phyloP scores from a whole-genome alignment of 2,888 invertebrate species.

The Epicampocera succincta region DNA sequence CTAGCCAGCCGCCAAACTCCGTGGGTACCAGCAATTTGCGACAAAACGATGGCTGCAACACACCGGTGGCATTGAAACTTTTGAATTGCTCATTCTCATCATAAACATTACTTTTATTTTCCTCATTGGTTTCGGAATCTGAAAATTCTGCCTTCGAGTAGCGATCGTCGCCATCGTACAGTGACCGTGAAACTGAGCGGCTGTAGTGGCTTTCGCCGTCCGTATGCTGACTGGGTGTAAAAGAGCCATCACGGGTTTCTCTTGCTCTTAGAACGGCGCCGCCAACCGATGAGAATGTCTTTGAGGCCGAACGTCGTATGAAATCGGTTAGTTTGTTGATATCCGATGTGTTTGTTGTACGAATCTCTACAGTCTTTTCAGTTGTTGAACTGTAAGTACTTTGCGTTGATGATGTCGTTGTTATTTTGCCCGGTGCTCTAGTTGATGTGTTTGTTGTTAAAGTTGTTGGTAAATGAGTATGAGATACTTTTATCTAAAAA shows the following conservation, averaged over 20 bases:
- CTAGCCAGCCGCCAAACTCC: conserved; percentile 78
- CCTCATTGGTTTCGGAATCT: conserved; percentile 70
- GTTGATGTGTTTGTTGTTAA: conserved; percentile 76
- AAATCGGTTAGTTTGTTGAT: conserved; percentile 77
- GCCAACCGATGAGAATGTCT: conserved; percentile 72
- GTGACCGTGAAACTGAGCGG: conserved; percentile 77
- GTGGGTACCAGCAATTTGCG: conserved; percentile 75
- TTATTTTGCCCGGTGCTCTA: conserved; percentile 69
- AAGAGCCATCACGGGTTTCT: conserved; percentile 66
- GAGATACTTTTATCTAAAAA: conserved; percentile 63
- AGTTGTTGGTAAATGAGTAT: conserved; percentile 73
- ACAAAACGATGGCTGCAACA: conserved; percentile 70
- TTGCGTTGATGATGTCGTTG: conserved; percentile 75
- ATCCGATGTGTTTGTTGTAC: conserved; percentile 74
- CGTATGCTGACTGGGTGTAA: conserved; percentile 72
- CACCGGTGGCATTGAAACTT: conserved; percentile 73
- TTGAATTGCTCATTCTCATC: conserved; percentile 72
- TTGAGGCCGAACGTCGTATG: conserved; percentile 79
- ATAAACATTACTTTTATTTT: conserved; percentile 61
- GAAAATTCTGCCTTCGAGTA: conserved; percentile 78
- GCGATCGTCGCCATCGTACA: conserved; percentile 78
- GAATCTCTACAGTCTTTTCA: conserved; percentile 76
- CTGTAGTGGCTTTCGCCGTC: conserved; percentile 76
- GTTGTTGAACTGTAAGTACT: conserved; percentile 76
- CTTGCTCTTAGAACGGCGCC: conserved; percentile 11